These are phyloP conservation scores for Gobiocypris rarus DNA, from an alignment of 2,113 vertebrate genomes.

Conservation along the genomic window DNA sequence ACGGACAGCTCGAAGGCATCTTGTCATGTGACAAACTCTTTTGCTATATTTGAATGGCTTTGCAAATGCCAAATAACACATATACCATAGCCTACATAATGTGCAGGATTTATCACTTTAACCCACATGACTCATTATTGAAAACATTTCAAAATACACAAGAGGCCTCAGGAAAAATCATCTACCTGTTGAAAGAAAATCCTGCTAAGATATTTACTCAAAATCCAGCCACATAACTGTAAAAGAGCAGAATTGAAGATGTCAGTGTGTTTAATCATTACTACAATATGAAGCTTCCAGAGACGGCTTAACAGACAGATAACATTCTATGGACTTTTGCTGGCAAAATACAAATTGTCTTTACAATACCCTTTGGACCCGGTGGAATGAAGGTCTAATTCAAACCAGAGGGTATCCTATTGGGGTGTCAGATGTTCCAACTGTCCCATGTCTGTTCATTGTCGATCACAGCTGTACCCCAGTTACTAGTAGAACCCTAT, in stretches of 20 bases:
- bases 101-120: background rate
- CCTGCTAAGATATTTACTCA: background rate
- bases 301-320: constrained; percentile 49
- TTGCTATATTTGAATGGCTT: constrained; percentile 9
- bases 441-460: constrained; percentile 42
- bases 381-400: constrained; percentile 57
- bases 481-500: background rate
- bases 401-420: constrained; percentile 51
- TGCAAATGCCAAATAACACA: background rate
- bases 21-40: constrained; percentile 17
- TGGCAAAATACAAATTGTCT: constrained; percentile 54
- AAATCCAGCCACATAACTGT: background rate
- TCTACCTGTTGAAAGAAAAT: background rate
- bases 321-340: constrained; percentile 57
- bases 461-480: constrained; percentile 41
- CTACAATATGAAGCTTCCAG: constrained; percentile 44
- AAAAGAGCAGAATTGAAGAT: constrained; percentile 39
- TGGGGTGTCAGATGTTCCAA: constrained; percentile 39
- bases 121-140: background rate
- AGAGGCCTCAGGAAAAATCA: background rate
- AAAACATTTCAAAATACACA: constrained; percentile 13
- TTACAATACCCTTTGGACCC: constrained; percentile 55
- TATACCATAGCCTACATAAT: too few species aligned
- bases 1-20: background rate
- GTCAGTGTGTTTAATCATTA: constrained; percentile 44